Evolutionary conservation across 2,888 invertebrate genomes (phyloP).

Genomic region (Drosophila cognata): DNA sequence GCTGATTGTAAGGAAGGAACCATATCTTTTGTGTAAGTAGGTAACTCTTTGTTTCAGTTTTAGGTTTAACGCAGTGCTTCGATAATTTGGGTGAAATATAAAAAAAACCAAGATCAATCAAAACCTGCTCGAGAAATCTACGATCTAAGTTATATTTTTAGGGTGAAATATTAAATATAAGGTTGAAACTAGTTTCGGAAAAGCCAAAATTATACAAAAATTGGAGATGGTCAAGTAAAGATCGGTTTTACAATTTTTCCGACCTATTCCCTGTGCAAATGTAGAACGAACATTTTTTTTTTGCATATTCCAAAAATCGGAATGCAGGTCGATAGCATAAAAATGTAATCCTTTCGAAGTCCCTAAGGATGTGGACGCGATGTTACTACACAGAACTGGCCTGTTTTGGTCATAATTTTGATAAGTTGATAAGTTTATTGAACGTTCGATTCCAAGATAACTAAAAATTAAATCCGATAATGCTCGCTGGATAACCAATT

Average conservation of each 20-base stretch:
- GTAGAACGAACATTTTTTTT: too few relatives aligned
- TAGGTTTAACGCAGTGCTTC: neutral
- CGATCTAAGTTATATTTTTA: too few relatives aligned
- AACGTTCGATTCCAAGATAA: slow-evolving; percentile 17
- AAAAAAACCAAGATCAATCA: too few relatives aligned
- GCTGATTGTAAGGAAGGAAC: neutral
- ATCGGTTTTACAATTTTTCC: too few relatives aligned
- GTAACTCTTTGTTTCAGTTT: neutral
- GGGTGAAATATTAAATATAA: neutral
- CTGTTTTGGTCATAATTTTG: neutral
- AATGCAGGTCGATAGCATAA: too few relatives aligned
- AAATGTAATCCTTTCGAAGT: too few relatives aligned
- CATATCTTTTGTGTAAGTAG: neutral
- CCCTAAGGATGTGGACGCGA: too few relatives aligned
- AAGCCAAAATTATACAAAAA: neutral
- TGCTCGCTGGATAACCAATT: neutral
- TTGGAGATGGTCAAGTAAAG: too few relatives aligned
- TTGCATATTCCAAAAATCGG: too few relatives aligned
- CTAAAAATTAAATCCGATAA: slow-evolving; percentile 11
- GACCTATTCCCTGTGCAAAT: too few relatives aligned
- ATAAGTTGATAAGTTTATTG: slow-evolving; percentile 46
- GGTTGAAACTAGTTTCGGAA: neutral
- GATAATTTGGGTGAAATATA: neutral
- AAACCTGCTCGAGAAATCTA: too few relatives aligned
- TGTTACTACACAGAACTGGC: too few relatives aligned